These are phyloP conservation scores for Charadrius vociferus DNA, from an alignment of 2,113 vertebrate species.

Conservation along the genomic window DNA sequence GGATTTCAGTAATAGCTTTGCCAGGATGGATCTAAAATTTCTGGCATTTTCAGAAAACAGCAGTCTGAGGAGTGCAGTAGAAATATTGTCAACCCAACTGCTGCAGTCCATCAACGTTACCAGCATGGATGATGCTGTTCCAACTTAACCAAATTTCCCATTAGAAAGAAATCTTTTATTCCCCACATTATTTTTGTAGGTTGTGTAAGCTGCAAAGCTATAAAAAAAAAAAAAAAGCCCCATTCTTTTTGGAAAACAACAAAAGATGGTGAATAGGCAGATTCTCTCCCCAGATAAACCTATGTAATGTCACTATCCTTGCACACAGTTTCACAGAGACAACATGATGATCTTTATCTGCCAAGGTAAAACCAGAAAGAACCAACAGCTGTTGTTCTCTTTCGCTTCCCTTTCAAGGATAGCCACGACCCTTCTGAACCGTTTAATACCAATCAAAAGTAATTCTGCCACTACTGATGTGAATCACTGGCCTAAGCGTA, in stretches of 20 bases:
- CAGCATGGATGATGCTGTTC: neutral
- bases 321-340: neutral
- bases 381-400: neutral
- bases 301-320: neutral
- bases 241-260: neutral
- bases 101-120: neutral
- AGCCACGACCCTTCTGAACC: neutral
- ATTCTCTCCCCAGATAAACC: neutral
- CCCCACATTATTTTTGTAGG: neutral
- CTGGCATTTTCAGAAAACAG: neutral
- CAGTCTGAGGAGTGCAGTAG: neutral
- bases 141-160: neutral
- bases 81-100: neutral
- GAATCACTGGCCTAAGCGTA: neutral
- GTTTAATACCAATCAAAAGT: neutral
- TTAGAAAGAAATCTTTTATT: neutral
- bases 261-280: neutral
- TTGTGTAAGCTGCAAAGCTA: neutral
- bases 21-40: neutral
- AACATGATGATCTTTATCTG: neutral
- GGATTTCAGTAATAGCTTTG: neutral
- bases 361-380: neutral
- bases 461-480: neutral
- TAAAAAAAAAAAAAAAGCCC: neutral
- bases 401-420: neutral